Base-by-base conservation (phyloP, 2,888 invertebrate species). In the Cheilosia vernalis region DNA sequence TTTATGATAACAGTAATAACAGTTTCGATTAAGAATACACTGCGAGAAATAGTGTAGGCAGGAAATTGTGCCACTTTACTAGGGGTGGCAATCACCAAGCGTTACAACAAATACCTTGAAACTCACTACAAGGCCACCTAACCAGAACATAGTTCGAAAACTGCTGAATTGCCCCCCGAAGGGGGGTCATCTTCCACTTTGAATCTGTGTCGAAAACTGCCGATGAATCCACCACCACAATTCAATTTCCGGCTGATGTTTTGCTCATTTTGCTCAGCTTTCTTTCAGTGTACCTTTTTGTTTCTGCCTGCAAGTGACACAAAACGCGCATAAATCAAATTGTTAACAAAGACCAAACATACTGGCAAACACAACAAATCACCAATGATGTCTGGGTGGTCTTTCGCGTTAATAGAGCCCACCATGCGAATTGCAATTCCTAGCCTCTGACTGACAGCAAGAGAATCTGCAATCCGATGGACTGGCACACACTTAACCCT, bases 271-370 rank as follows among this genome's bases (percentile, higher is more conserved):
- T n/a, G n/a, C n/a, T n/a, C n/a, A 10, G 37, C 37, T 53, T 77
- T 55, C 58, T 49, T 44, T 42, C 44, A 60, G 72, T 76, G 76
- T 81, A 55, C 19, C 44, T n/a, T 55, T 74, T 2, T 19, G n/a
- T 44, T 42, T 21, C 9, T n/a, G 33, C 72, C 63, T 37, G 70
- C 81, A 77, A 80, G 74, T 84, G 84, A 84, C 80, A 80, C 51
- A 70, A 76, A 85, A 51, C 81, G 70, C 61, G 67, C 81, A 85
- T 85, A 76, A 85, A 81, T 81, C 85, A 81, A 85, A 81, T 77
- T 77, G 81, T 85, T 81, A 72, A 85, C 70, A 85, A 81, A 77
- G 63, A 67, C 61, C 9, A n/a, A 81, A 76, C 66, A 85, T 69
- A 51, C 51, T 74, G 27, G 37, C 17, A 63, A 56, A 63, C 44